These are phyloP conservation scores for Agrotis exclamationis DNA, from an alignment of 2,888 invertebrate genomes.

Conservation along the genomic window DNA sequence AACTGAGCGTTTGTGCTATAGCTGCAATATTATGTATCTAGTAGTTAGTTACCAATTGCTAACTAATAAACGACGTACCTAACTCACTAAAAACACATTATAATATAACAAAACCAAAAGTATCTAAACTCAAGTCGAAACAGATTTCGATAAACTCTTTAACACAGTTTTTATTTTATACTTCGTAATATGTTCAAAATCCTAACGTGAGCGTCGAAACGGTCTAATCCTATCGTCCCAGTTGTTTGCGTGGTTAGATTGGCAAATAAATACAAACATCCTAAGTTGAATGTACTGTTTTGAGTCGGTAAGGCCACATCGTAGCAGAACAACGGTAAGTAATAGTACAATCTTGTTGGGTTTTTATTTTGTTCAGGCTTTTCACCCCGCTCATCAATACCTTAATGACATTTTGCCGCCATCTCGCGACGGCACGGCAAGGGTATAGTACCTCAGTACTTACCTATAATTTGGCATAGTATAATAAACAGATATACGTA, in stretches of 20 bases:
- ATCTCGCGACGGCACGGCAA: neutral
- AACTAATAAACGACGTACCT: neutral
- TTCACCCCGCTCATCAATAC: constrained; percentile 24
- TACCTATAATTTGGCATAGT: constrained; percentile 7
- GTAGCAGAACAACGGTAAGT: constrained; percentile 13
- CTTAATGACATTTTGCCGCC: constrained; percentile 11
- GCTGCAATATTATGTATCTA: too few species aligned
- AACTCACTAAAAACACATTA: constrained; percentile 1
- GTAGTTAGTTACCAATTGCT: too few species aligned
- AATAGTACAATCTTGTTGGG: neutral
- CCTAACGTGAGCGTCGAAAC: constrained; percentile 22
- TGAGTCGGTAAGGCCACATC: constrained; percentile 18
- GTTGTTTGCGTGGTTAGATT: constrained; percentile 17
- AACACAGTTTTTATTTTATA: constrained; percentile 4
- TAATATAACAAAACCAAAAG: neutral
- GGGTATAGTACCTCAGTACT: too few species aligned
- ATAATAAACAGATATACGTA: constrained; percentile 14
- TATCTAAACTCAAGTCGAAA: neutral
- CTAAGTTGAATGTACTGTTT: constrained; percentile 22
- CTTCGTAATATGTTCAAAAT: neutral
- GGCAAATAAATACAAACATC: constrained; percentile 41
- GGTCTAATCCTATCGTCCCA: constrained; percentile 21
- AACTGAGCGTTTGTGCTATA: too few species aligned
- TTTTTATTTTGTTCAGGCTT: constrained; percentile 15
- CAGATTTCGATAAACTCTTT: constrained; percentile 18